phyloP scores from a whole-genome alignment of 2,113 vertebrate genomes.

The Otolemur garnettii region DNA sequence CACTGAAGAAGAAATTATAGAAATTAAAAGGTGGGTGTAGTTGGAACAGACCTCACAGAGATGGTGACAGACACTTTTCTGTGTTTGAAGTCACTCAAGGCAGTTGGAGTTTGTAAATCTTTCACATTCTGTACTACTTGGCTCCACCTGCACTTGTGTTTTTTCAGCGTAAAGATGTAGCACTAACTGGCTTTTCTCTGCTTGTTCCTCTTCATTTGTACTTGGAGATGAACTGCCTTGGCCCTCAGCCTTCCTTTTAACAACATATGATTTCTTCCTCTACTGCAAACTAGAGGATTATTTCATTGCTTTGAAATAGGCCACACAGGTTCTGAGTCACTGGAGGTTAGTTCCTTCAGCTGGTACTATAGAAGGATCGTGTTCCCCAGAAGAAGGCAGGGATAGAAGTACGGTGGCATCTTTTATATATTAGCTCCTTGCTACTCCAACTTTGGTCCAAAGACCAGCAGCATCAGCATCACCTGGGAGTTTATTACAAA shows the following conservation, averaged over 20 bases:
- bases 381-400: not conserved
- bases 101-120: not conserved
- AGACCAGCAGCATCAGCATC: not conserved
- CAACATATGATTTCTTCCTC: not conserved
- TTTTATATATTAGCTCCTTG: not conserved
- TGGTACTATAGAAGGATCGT: not conserved
- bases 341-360: no score
- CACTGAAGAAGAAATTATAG: not conserved
- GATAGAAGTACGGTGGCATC: accelerated
- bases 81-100: not conserved
- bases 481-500: not conserved
- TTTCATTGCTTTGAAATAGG: not conserved
- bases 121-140: not conserved
- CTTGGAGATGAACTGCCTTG: not conserved
- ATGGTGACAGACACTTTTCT: not conserved
- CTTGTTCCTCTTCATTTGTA: not conserved
- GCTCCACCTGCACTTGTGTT: not conserved
- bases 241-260: not conserved
- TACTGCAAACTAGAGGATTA: not conserved
- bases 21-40: not conserved
- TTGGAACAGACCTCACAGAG: not conserved
- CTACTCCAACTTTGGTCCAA: not conserved
- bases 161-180: not conserved
- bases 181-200: not conserved
- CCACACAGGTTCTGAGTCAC: not conserved